Evolutionary conservation across 2,113 vertebrate genomes (phyloP), one percentile per base, ranked within the genome.

Genomic region (Hylia prasina): DNA sequence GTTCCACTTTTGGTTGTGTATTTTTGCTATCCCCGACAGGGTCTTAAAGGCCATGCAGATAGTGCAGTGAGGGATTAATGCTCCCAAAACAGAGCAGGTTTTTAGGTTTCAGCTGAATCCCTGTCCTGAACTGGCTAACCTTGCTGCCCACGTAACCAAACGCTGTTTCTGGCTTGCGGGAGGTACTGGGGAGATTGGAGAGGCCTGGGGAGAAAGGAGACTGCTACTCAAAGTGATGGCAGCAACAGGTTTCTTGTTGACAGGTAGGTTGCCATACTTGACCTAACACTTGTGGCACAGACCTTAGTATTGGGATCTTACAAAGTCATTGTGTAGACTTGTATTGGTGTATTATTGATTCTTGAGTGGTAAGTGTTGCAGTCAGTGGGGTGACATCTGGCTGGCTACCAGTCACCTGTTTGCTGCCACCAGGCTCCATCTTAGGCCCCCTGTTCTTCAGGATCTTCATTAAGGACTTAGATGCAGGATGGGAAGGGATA

Each of bases 321-420:
- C 4, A 35, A 28, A 66, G 33, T 20, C 24, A 37, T 82, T 31
- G 35, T 58, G 15, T 33, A 30, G 45, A 10, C 58, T 60, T 14
- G 15, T n/a, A 15, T 25, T 73, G 47, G 31, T 44, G 6, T 68
- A 7, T 65, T 78, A 24, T 0, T 57, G 37, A 71, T 44, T 45
- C 30, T 75, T 44, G 9, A 53, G 16, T 86, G 19, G 66, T 35
- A 15, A 9, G 7, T 37, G 63, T 20, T 63, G 50, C 15, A 44
- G 64, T 48, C 33, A 37, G 48, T 42, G 27, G 16, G 8, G 18
- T 48, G 19, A 63, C 48, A 48, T 24, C 56, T 61, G 47, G 8
- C 56, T 28, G 40, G 25, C 24, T 13, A 1, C 11, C 0, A 0
- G 21, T 76, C 70, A 42, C 22, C 24, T 4, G 25, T 15, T 45